Percentiles rank a stretch among this genome's conserved stretches.
phyloP scores from a whole-genome alignment of 1,140 invertebrate species.

The Drosophila miranda region DNA sequence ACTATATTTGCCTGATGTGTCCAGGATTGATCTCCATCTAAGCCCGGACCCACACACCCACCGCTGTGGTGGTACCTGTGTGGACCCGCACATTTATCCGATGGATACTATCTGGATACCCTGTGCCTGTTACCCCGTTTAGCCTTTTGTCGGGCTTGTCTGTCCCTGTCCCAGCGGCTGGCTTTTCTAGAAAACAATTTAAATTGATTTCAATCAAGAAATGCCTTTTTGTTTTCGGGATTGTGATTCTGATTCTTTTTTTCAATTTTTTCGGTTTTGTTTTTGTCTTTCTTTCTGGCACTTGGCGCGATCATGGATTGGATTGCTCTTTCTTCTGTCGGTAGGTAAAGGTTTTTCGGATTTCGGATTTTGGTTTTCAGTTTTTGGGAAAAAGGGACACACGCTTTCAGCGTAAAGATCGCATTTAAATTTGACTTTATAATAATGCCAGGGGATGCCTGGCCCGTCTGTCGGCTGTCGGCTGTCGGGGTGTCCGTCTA shows the following conservation, averaged over 20 bases:
- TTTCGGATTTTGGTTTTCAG: slow-evolving; percentile 46
- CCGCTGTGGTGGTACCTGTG: slow-evolving; percentile 20
- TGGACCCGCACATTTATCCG: slow-evolving; percentile 53
- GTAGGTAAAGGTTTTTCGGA: slow-evolving; percentile 13
- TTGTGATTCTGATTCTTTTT: slow-evolving; percentile 33
- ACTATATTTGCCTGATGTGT: slow-evolving; percentile 63
- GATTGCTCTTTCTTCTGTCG: slow-evolving; percentile 50
- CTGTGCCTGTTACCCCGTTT: slow-evolving; percentile 16
- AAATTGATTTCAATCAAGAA: slow-evolving; percentile 81
- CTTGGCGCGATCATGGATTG: slow-evolving; percentile 56
- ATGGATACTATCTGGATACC: slow-evolving; percentile 54
- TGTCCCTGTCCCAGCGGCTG: slow-evolving; percentile 28
- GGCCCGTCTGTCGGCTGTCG: not conserved
- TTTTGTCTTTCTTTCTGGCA: slow-evolving; percentile 40
- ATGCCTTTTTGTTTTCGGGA: slow-evolving; percentile 75
- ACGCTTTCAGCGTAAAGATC: slow-evolving; percentile 80
- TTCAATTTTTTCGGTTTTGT: slow-evolving; percentile 27
- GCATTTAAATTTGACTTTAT: slow-evolving; percentile 81
- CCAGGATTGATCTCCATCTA: slow-evolving; percentile 45
- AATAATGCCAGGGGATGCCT: slow-evolving; percentile 71
- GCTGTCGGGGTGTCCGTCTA: slow-evolving; percentile 17
- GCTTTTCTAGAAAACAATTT: slow-evolving; percentile 80
- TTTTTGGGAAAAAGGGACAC: slow-evolving; percentile 73
- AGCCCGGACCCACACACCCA: not conserved
- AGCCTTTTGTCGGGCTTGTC: slow-evolving; percentile 49